Evolutionary conservation across 2,888 invertebrate species (phyloP).

Genomic region (Cetonia aurata): DNA sequence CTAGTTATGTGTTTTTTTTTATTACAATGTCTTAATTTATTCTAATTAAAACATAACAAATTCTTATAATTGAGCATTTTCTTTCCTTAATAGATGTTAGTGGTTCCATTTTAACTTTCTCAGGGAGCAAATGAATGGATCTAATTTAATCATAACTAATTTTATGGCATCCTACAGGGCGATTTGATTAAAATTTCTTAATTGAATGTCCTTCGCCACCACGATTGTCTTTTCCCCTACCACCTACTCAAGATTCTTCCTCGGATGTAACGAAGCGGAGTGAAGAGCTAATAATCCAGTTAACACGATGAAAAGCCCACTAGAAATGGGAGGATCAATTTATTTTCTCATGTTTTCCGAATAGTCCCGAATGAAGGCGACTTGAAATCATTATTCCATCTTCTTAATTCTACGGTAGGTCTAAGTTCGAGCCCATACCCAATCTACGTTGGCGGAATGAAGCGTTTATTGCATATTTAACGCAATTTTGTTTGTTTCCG

Average conservation of each 20-base stretch:
- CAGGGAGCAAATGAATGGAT: background rate
- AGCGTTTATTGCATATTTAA: conserved; percentile 21
- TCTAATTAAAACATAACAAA: conserved; percentile 13
- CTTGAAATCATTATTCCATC: conserved; percentile 29
- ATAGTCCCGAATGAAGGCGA: conserved; percentile 8
- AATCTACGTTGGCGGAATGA: background rate
- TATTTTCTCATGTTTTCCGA: conserved; percentile 28
- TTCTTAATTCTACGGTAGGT: conserved; percentile 2
- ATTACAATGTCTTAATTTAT: conserved; percentile 29
- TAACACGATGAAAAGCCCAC: conserved; percentile 15
- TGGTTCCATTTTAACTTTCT: background rate
- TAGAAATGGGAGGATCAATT: conserved; percentile 15
- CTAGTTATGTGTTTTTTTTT: background rate
- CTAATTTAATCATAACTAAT: too few species aligned
- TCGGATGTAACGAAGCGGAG: conserved; percentile 5
- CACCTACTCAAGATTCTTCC: background rate
- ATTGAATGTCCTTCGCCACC: conserved; percentile 10
- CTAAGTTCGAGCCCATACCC: conserved; percentile 15
- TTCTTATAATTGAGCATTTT: background rate
- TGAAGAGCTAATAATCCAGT: conserved; percentile 27
- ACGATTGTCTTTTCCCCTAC: background rate
- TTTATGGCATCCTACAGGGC: too few species aligned
- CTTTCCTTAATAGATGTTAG: background rate
- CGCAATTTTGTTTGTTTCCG: background rate
- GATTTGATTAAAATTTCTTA: conserved; percentile 13